These are phyloP conservation scores for Siphonodentalium dalli DNA, from an alignment of 2,888 invertebrate genomes.

Conservation along the genomic window DNA sequence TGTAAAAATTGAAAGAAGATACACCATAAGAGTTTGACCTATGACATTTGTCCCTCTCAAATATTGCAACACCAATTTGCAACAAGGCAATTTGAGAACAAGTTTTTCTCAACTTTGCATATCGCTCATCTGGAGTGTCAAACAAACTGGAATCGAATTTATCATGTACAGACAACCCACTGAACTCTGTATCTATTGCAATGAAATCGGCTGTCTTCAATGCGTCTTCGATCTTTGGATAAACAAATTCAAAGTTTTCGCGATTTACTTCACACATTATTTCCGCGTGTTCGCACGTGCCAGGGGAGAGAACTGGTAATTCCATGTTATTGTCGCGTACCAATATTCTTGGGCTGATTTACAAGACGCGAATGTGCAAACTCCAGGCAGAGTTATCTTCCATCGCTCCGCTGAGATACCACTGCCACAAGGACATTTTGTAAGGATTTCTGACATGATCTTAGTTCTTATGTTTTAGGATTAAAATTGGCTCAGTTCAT, in stretches of 20 bases:
- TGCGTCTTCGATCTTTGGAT: conserved; percentile 70
- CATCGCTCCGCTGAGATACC: too few relatives aligned
- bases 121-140: conserved; percentile 70
- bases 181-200: conserved; percentile 79
- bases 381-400: too few relatives aligned
- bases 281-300: too few relatives aligned
- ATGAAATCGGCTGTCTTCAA: conserved; percentile 67
- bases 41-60: too few relatives aligned
- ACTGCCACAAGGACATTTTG: too few relatives aligned
- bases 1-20: conserved; percentile 74
- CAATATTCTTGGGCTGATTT: too few relatives aligned
- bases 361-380: too few relatives aligned
- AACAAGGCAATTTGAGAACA: conserved; percentile 69
- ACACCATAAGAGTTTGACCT: conserved; percentile 68
- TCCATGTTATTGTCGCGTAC: too few relatives aligned
- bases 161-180: conserved; percentile 69
- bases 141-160: conserved; percentile 71
- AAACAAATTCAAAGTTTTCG: conserved; percentile 70
- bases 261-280: conserved; percentile 42
- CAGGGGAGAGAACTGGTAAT: too few relatives aligned
- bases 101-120: conserved; percentile 68
- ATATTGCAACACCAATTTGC: conserved; percentile 73
- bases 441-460: too few relatives aligned
- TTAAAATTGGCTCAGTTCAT: too few relatives aligned
- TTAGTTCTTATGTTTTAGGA: too few relatives aligned